Evolutionary conservation across 2,113 vertebrate genomes (phyloP).

Genomic region (Epinephelus moara): DNA sequence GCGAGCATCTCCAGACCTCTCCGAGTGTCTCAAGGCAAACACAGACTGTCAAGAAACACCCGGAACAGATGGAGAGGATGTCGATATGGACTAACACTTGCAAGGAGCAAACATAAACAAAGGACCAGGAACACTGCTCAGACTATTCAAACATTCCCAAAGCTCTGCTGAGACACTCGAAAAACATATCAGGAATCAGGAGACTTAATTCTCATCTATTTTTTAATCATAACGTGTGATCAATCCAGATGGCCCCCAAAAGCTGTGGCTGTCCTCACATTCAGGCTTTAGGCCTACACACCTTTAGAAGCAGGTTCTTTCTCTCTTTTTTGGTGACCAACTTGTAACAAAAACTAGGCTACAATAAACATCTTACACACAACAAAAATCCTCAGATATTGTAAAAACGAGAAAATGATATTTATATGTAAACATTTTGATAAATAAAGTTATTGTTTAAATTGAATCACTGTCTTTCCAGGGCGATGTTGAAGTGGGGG

Average conservation of each 20-base stretch:
- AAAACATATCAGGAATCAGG: constrained; percentile 85
- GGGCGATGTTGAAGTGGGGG: constrained; percentile 8
- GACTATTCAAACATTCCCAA: constrained; percentile 84
- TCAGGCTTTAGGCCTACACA: constrained; percentile 63
- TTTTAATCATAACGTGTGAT: constrained; percentile 80
- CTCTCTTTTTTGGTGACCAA: constrained; percentile 58
- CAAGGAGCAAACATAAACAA: constrained; percentile 72
- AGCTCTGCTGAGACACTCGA: constrained; percentile 80
- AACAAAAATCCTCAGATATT: constrained; percentile 95
- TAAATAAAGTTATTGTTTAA: constrained; percentile 91
- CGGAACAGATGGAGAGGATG: constrained; percentile 87
- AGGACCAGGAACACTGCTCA: constrained; percentile 62
- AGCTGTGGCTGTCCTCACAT: constrained; percentile 61
- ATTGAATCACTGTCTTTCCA: constrained; percentile 67
- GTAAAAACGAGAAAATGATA: constrained; percentile 88
- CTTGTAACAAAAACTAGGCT: constrained; percentile 75
- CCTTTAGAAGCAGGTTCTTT: constrained; percentile 68
- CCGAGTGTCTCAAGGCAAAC: constrained; percentile 80
- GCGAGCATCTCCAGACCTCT: constrained; percentile 76
- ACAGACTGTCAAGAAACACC: constrained; percentile 79
- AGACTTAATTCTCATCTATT: constrained; percentile 81
- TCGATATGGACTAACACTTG: constrained; percentile 91
- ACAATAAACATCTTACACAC: constrained; percentile 81
- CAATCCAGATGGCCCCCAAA: constrained; percentile 85
- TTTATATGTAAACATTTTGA: constrained; percentile 87